Evolutionary conservation across 2,113 vertebrate species (phyloP).

Genomic region (Platanista minor): DNA sequence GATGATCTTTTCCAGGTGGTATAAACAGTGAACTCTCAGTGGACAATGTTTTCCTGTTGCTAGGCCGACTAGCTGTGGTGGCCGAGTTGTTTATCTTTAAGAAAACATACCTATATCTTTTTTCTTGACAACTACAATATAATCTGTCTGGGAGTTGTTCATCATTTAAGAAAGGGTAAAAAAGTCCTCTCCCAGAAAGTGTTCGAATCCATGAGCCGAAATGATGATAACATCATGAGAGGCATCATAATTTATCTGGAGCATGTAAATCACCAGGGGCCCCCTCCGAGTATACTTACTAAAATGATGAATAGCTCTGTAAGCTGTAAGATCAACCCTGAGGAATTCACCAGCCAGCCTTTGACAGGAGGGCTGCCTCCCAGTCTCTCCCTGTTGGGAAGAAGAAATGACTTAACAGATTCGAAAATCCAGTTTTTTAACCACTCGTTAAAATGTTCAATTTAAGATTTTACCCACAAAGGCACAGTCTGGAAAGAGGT

Average conservation of each 20-base stretch:
- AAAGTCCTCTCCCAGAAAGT: conserved; percentile 67
- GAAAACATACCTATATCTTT: conserved; percentile 73
- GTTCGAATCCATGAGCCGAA: conserved; percentile 62
- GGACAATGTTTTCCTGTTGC: conserved; percentile 51
- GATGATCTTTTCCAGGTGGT: conserved; percentile 62
- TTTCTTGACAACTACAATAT: conserved; percentile 75
- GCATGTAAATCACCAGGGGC: conserved; percentile 63
- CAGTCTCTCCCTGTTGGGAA: conserved; percentile 32
- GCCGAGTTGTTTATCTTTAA: conserved; percentile 69
- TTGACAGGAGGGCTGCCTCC: conserved; percentile 54
- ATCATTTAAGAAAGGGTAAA: conserved; percentile 73
- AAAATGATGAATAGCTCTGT: conserved; percentile 57
- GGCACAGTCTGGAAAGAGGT: not conserved
- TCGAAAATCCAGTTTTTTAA: conserved; percentile 30
- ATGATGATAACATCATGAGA: conserved; percentile 73
- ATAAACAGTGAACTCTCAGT: conserved; percentile 38
- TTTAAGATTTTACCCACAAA: not conserved
- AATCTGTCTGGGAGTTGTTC: conserved; percentile 75
- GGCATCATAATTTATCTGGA: conserved; percentile 72
- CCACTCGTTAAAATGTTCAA: conserved; percentile 47
- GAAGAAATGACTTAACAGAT: conserved; percentile 64
- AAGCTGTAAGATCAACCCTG: not conserved
- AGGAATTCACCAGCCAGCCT: conserved; percentile 62
- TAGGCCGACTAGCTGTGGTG: conserved; percentile 37
- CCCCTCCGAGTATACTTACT: conserved; percentile 56